These are phyloP conservation scores for Alfaro cultratus DNA, from an alignment of 2,797 vertebrate species.

Conservation along the genomic window DNA sequence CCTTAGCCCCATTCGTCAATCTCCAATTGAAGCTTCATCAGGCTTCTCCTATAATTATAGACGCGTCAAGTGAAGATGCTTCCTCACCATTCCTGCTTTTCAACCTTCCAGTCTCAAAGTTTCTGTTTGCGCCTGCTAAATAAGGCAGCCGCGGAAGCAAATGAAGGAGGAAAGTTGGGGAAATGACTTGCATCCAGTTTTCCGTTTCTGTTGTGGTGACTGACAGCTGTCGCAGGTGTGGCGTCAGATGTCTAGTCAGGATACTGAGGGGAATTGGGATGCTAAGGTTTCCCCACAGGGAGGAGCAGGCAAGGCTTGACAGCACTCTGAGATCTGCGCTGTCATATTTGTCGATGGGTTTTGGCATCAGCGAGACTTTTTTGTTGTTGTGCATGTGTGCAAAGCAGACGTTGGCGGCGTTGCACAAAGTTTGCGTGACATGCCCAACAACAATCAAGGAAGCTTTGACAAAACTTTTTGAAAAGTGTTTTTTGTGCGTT, in stretches of 20 bases:
- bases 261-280: slow-evolving; percentile 8
- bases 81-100: background rate
- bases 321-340: slow-evolving; percentile 32
- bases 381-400: background rate
- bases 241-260: slow-evolving; percentile 4
- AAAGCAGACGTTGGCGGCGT: background rate
- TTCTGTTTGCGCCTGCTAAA: background rate
- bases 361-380: background rate
- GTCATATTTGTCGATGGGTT: slow-evolving; percentile 15
- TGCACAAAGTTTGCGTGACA: background rate
- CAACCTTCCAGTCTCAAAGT: background rate
- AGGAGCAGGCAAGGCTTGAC: slow-evolving; percentile 3
- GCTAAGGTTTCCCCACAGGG: slow-evolving; percentile 10
- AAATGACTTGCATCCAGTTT: slow-evolving; percentile 33
- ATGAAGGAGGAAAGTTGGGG: background rate
- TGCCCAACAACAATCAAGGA: background rate
- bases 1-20: slow-evolving; percentile 19
- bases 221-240: slow-evolving; percentile 56
- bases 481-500: background rate
- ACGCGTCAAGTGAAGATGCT: slow-evolving; percentile 26
- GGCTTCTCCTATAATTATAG: slow-evolving; percentile 46
- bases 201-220: slow-evolving; percentile 44
- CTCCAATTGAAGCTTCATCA: slow-evolving; percentile 21
- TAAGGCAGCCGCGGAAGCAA: background rate
- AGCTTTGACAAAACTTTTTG: background rate